phyloP scores from a whole-genome alignment of 2,888 invertebrate genomes.

The Tetragonisca angustula region DNA sequence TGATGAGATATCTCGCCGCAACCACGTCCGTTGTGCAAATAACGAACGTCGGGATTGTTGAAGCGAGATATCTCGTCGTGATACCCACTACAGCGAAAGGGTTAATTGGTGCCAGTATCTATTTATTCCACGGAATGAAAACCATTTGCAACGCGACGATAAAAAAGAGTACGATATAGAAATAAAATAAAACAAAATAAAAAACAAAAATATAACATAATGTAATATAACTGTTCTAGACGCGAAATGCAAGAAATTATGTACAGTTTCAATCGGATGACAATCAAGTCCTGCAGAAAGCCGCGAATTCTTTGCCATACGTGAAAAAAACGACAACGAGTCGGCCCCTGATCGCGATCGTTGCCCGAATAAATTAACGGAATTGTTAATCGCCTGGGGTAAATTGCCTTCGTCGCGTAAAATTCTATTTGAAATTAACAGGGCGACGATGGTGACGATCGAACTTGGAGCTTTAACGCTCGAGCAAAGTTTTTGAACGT shows the following conservation, averaged over 20 bases:
- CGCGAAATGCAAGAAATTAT: slow-evolving; percentile 63
- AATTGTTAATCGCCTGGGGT: slow-evolving; percentile 17
- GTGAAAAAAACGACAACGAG: not conserved
- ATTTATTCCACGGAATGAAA: too few relatives aligned
- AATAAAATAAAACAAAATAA: too few relatives aligned
- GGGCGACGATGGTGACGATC: not conserved
- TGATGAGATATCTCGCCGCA: too few relatives aligned
- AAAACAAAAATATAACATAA: too few relatives aligned
- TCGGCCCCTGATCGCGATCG: not conserved
- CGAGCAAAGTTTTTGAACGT: slow-evolving; percentile 15
- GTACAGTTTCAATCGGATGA: too few relatives aligned
- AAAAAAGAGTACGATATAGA: too few relatives aligned
- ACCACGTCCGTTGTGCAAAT: too few relatives aligned
- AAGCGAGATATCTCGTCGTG: too few relatives aligned
- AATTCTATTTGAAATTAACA: slow-evolving; percentile 39
- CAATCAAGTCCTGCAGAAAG: slow-evolving; percentile 16
- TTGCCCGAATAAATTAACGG: slow-evolving; percentile 19
- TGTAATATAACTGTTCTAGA: not conserved
- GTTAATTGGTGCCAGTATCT: too few relatives aligned
- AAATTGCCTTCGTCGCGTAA: slow-evolving; percentile 19
- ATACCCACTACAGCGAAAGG: too few relatives aligned
- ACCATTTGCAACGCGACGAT: too few relatives aligned
- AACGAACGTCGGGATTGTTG: too few relatives aligned
- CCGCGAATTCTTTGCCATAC: slow-evolving; percentile 48
- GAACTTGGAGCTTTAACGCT: slow-evolving; percentile 9